A percentile compares a stretch with the other conserved stretches of the same genome.
phyloP scores from a whole-genome alignment of 1,140 invertebrate genomes.

The Drosophila tristis region DNA sequence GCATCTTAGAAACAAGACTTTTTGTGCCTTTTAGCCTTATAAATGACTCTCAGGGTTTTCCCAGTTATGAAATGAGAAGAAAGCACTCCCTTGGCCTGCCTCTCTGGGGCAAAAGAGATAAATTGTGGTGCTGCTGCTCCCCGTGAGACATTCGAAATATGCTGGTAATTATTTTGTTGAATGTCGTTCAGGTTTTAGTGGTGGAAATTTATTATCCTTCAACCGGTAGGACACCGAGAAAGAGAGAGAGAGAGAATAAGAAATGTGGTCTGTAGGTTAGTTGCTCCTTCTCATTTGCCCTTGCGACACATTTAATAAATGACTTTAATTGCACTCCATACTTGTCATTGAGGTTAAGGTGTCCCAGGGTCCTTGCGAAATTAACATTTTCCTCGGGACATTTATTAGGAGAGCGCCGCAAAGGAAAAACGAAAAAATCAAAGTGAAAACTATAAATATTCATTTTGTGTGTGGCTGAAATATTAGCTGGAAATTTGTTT shows the following conservation, averaged over 20 bases:
- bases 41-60: slow-evolving; percentile 55
- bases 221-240: slow-evolving; percentile 21
- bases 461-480: no score
- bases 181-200: slow-evolving; percentile 73
- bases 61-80: slow-evolving; percentile 63
- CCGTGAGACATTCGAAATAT: slow-evolving; percentile 73
- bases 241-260: slow-evolving; percentile 40
- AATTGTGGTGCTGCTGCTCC: slow-evolving; percentile 43
- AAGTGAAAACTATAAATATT: no score
- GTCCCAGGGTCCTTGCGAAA: background rate
- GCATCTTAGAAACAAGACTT: slow-evolving; percentile 12
- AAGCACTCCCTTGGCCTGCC: slow-evolving; percentile 1
- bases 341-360: slow-evolving; percentile 7
- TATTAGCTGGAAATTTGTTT: no score
- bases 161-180: slow-evolving; percentile 80
- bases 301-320: slow-evolving; percentile 50
- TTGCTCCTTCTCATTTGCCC: slow-evolving; percentile 11
- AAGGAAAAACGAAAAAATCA: background rate
- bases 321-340: slow-evolving; percentile 37
- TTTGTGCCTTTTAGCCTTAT: slow-evolving; percentile 45
- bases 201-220: slow-evolving; percentile 63
- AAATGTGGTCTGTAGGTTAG: slow-evolving; percentile 60
- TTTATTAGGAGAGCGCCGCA: background rate
- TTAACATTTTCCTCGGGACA: background rate
- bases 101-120: slow-evolving; percentile 44